These are phyloP conservation scores for Morpho helenor DNA, from an alignment of 2,888 invertebrate species.

Conservation along the genomic window DNA sequence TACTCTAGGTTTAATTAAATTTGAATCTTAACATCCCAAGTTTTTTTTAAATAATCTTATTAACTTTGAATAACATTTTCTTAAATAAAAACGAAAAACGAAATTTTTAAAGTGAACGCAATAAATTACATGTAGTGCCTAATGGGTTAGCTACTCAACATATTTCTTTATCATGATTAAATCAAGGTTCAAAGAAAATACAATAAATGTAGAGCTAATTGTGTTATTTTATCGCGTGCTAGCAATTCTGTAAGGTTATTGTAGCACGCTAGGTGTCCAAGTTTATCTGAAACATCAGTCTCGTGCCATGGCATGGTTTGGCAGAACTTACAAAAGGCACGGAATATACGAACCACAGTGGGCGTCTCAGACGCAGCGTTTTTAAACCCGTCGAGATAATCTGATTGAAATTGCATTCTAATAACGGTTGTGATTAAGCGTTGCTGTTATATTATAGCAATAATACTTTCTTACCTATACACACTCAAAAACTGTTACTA, in stretches of 20 bases:
- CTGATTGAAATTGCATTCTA: too few species aligned
- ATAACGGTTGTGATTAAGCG: too few species aligned
- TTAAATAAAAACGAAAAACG: too few species aligned
- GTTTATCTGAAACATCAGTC: slow-evolving; percentile 61
- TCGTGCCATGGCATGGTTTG: slow-evolving; percentile 50
- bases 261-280: slow-evolving; percentile 42
- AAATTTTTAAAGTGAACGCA: too few species aligned
- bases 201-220: slow-evolving; percentile 21
- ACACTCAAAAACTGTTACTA: too few species aligned
- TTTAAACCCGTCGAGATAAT: too few species aligned
- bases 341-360: too few species aligned
- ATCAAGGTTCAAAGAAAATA: slow-evolving; percentile 30
- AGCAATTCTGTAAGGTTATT: slow-evolving; percentile 41
- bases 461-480: too few species aligned
- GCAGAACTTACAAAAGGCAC: slow-evolving; percentile 35
- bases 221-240: slow-evolving; percentile 44
- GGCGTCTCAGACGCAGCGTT: too few species aligned
- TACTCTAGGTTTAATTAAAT: slow-evolving; percentile 15
- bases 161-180: slow-evolving; percentile 33
- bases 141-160: slow-evolving; percentile 19
- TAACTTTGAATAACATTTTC: too few species aligned
- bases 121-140: slow-evolving; percentile 11
- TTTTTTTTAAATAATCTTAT: too few species aligned
- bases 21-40: background rate
- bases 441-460: too few species aligned